These are phyloP conservation scores for Spea hammondii DNA, from an alignment of 2,797 vertebrate genomes.

Conservation along the genomic window DNA sequence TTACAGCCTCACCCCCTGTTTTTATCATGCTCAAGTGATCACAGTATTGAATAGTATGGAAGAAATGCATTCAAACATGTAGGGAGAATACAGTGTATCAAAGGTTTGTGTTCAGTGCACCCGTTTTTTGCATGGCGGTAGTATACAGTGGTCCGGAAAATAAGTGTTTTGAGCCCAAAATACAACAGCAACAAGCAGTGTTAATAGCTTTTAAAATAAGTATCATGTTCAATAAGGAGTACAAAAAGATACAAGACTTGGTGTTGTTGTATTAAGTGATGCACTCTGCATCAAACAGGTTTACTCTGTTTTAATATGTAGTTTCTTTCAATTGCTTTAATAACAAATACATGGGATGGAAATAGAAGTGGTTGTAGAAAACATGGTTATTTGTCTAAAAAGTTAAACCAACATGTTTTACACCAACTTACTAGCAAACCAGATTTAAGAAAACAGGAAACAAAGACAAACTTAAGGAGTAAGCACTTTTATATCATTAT, in stretches of 20 bases:
- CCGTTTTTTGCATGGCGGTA: neutral
- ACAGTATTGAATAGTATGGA: constrained; percentile 37
- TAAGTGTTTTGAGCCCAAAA: neutral
- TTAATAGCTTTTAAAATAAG: constrained; percentile 10
- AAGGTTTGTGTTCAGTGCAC: constrained; percentile 8
- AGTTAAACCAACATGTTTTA: too few species aligned
- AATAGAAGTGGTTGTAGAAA: too few species aligned
- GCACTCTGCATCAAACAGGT: neutral
- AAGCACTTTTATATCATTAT: too few species aligned
- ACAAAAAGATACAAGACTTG: neutral
- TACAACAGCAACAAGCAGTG: neutral
- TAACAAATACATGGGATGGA: too few species aligned
- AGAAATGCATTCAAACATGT: constrained; percentile 23
- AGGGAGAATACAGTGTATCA: neutral
- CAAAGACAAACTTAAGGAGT: too few species aligned
- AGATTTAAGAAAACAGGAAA: too few species aligned
- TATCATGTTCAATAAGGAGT: neutral
- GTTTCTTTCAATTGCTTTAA: too few species aligned
- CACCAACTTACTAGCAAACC: too few species aligned
- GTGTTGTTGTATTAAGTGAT: neutral
- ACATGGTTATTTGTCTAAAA: too few species aligned
- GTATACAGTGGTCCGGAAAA: neutral
- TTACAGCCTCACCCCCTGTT: constrained; percentile 45
- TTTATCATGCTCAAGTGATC: constrained; percentile 38
- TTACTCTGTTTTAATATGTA: neutral